A percentile compares a stretch with the other conserved stretches of the same genome.
Evolutionary conservation across 2,888 invertebrate species (phyloP).

Genomic region (Drosophila fungiperda): DNA sequence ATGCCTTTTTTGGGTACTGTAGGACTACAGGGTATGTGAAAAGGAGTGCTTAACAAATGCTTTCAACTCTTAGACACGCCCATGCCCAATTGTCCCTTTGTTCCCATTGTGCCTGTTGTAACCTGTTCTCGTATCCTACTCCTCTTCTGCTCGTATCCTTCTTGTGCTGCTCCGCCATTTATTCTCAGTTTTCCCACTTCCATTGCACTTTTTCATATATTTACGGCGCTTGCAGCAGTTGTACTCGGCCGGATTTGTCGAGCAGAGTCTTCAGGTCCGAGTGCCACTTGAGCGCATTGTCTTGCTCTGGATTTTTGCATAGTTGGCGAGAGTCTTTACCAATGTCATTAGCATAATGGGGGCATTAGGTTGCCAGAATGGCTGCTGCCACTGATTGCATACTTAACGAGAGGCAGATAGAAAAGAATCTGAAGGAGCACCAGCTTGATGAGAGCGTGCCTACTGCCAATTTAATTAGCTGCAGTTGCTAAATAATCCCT

Average conservation of each 20-base stretch:
- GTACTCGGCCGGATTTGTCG: slow-evolving; percentile 65
- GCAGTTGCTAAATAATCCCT: slow-evolving; percentile 31
- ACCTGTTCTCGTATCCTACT: slow-evolving; percentile 1
- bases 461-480: slow-evolving; percentile 74
- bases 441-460: slow-evolving; percentile 36
- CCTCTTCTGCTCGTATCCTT: background rate
- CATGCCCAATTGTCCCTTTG: slow-evolving; percentile 55
- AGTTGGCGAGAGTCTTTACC: slow-evolving; percentile 49
- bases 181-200: slow-evolving; percentile 1
- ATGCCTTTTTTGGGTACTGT: background rate
- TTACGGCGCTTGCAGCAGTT: slow-evolving; percentile 49
- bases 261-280: slow-evolving; percentile 38
- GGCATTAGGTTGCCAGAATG: slow-evolving; percentile 69
- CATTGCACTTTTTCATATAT: slow-evolving; percentile 40
- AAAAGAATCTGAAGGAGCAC: background rate
- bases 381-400: slow-evolving; percentile 64
- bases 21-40: slow-evolving; percentile 17
- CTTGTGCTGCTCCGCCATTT: background rate
- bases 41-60: slow-evolving; percentile 43
- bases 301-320: slow-evolving; percentile 53
- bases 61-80: slow-evolving; percentile 72
- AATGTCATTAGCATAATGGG: slow-evolving; percentile 80
- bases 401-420: slow-evolving; percentile 50
- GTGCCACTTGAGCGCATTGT: slow-evolving; percentile 59
- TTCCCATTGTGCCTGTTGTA: slow-evolving; percentile 37